Conservation (phyloP, 2,888 invertebrate species). For the Norana najaformis region DNA sequence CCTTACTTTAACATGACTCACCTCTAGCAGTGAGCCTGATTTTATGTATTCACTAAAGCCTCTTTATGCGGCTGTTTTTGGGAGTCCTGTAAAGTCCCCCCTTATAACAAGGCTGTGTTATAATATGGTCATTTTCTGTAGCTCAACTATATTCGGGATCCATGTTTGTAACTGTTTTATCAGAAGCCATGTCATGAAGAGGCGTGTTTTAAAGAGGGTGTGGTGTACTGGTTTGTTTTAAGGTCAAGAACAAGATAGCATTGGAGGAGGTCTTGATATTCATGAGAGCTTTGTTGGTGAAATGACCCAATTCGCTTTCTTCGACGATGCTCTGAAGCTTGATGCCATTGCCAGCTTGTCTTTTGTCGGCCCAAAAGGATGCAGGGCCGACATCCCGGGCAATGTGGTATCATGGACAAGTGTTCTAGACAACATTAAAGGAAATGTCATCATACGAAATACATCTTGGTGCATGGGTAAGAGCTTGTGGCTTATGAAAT, state of each 20-base stretch:
- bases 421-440: constrained; percentile 20
- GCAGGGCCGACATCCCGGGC: neutral
- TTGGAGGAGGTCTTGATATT: constrained; percentile 18
- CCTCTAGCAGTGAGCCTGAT: neutral
- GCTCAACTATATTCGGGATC: no score
- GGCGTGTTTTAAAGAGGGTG: no score
- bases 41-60: no score
- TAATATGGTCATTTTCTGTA: no score
- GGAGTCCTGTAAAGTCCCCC: no score
- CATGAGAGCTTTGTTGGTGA: constrained; percentile 26
- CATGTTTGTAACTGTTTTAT: no score
- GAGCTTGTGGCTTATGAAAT: neutral
- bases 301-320: neutral
- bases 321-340: neutral
- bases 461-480: constrained; percentile 22
- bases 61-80: no score
- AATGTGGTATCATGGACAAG: constrained; percentile 21
- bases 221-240: no score
- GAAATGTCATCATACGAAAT: constrained; percentile 15
- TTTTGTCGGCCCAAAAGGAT: neutral
- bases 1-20: neutral
- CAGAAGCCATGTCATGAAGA: no score
- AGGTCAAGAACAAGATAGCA: constrained; percentile 16
- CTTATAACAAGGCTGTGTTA: no score
- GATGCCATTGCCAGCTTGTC: neutral